phyloP scores from a whole-genome alignment of 2,797 vertebrate genomes.

The Perodicticus potto region DNA sequence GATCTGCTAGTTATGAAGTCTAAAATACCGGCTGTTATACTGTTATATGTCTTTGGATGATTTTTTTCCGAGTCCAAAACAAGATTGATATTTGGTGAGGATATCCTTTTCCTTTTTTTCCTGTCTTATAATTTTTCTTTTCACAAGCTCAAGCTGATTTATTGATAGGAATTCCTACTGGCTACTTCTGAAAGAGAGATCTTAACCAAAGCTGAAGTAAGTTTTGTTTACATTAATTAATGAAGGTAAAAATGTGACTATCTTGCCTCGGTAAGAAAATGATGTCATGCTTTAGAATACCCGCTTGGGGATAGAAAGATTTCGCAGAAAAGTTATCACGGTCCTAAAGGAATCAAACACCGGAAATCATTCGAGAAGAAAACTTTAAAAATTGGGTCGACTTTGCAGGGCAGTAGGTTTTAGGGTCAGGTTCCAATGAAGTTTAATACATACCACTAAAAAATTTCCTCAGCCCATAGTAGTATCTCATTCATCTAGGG shows the following conservation, averaged over 20 bases:
- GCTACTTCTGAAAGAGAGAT: not conserved
- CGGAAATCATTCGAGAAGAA: not conserved
- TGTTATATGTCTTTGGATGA: not conserved
- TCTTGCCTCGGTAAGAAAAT: not conserved
- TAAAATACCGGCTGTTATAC: not conserved
- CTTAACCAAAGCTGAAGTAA: not conserved
- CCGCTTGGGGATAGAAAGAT: not conserved
- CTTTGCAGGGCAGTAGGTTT: not conserved
- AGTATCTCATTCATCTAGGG: not conserved
- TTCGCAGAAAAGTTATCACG: not conserved
- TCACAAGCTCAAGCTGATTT: not conserved
- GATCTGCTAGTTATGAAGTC: not conserved
- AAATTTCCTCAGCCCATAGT: not conserved
- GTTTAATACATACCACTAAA: not conserved
- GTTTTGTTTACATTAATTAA: constrained; percentile 2
- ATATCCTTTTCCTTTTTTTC: no score
- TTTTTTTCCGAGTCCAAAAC: not conserved
- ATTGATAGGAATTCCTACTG: not conserved
- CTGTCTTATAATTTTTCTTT: not conserved
- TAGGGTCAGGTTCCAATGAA: not conserved
- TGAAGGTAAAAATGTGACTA: not conserved
- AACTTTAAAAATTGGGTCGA: constrained; percentile 25
- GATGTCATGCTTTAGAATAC: constrained; percentile 11
- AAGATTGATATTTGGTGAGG: not conserved
- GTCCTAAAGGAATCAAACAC: not conserved